Evolutionary conservation across 1,140 invertebrate species (phyloP), one percentile per base, ranked within the genome.

Genomic region (Alviniconcha marisindica): DNA sequence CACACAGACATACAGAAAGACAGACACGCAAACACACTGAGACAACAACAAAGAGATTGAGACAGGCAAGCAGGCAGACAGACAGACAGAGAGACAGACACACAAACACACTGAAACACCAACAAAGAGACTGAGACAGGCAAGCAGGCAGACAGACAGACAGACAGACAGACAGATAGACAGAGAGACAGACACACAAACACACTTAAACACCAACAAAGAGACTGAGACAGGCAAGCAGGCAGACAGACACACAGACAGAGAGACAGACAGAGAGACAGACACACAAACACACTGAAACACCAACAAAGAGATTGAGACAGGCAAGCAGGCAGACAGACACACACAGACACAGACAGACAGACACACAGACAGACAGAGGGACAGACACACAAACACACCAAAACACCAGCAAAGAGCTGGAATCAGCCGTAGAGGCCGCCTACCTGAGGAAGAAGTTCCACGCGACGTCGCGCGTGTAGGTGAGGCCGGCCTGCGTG

Each of bases 391-490:
- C 33, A 21, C 12, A 14, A 21, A 69, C 10, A 69, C 12, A 21
- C n/a, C n/a, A 36, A 15, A n/a, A n/a, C n/a, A n/a, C 31, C 24
- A 66, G 24, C 31, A 33, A 10, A 33, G 5, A 24, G 7, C 18
- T 48, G 7, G 5, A 24, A 7, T n/a, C 10, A 24, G 24, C 10
- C 24, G 7, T 7, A 66, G 60, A 66, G 5, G 14, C 36, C 24
- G 54, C 83, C 79, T 87, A 92, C 92, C 88, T 91, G 48, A 93
- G 82, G 87, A 93, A 93, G 88, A 93, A 93, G 82, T 93, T 90
- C 93, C 93, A 93, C 10, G 93, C 93, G 4, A 92, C 91, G 74
- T 93, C 92, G 63, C 91, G 83, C 0, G 92, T 92, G 83, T 93
- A 93, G 21, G 92, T 91, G 7, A 93, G 86, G 14, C 93, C 93